phyloP scores from a whole-genome alignment of 1,140 invertebrate species.

The Solen grandis region DNA sequence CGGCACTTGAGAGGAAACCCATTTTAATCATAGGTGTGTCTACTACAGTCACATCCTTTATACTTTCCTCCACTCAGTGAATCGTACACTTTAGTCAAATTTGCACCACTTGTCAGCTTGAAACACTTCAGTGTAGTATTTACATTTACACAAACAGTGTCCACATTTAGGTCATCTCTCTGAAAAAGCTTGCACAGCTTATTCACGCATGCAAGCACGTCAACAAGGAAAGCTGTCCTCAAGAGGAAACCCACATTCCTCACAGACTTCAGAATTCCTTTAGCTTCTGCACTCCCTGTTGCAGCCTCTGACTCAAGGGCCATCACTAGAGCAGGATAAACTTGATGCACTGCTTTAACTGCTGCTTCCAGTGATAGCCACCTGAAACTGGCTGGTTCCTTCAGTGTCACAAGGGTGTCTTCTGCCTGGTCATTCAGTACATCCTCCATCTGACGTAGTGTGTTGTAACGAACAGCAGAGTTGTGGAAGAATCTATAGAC shows the following conservation, averaged over 20 bases:
- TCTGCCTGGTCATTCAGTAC: not conserved
- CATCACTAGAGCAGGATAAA: constrained; percentile 8
- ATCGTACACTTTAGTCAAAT: not conserved
- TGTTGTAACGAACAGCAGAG: constrained; percentile 16
- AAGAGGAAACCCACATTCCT: not conserved
- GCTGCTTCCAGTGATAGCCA: constrained; percentile 1
- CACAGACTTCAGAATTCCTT: not conserved
- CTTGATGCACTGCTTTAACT: constrained; percentile 14
- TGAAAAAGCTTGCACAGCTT: constrained; percentile 30
- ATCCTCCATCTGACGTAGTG: constrained; percentile 8
- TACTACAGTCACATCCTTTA: not conserved
- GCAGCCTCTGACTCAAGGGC: constrained; percentile 13
- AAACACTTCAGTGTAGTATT: not conserved
- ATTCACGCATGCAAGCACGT: constrained; percentile 22
- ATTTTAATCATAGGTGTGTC: not conserved
- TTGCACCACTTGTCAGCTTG: not conserved
- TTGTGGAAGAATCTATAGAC: constrained; percentile 32
- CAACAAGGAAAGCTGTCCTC: constrained; percentile 21
- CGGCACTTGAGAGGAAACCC: constrained; percentile 10
- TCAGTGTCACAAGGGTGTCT: not conserved
- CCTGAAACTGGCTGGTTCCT: not conserved
- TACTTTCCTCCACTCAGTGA: constrained; percentile 5
- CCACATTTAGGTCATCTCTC: constrained; percentile 9
- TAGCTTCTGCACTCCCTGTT: constrained; percentile 7
- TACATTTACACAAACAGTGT: not conserved